These are phyloP conservation scores for Penelope pileata DNA, from an alignment of 2,113 vertebrate genomes.

Conservation along the genomic window DNA sequence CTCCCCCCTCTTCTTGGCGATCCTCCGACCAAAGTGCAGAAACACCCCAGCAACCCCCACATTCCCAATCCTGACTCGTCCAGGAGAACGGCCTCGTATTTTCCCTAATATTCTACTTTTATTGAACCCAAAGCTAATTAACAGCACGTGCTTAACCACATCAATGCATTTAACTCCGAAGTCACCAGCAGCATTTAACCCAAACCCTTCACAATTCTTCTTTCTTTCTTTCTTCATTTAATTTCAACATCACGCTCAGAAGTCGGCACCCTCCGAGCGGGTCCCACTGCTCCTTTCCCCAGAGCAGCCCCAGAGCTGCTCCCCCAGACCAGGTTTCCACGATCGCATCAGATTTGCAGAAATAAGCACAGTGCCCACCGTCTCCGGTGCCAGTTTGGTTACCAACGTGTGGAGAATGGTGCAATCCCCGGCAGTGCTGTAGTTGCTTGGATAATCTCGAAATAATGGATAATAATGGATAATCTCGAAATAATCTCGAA, in stretches of 20 bases:
- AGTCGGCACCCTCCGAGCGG: no score
- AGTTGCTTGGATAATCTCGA: neutral
- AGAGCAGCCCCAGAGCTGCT: neutral
- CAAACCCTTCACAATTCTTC: fast-evolving
- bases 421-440: neutral
- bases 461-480: no score
- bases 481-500: neutral
- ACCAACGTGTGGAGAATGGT: neutral
- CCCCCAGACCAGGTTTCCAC: no score
- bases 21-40: neutral
- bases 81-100: neutral
- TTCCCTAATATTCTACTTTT: neutral
- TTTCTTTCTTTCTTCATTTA: no score
- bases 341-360: fast-evolving
- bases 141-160: neutral
- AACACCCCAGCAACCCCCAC: neutral
- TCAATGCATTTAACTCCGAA: neutral
- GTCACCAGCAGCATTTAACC: no score
- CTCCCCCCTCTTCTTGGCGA: neutral
- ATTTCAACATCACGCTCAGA: neutral
- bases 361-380: neutral
- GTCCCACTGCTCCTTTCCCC: no score
- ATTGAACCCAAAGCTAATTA: neutral
- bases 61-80: neutral
- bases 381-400: neutral